Evolutionary conservation across 2,888 invertebrate species (phyloP).

Genomic region (Agrilus biguttatus): DNA sequence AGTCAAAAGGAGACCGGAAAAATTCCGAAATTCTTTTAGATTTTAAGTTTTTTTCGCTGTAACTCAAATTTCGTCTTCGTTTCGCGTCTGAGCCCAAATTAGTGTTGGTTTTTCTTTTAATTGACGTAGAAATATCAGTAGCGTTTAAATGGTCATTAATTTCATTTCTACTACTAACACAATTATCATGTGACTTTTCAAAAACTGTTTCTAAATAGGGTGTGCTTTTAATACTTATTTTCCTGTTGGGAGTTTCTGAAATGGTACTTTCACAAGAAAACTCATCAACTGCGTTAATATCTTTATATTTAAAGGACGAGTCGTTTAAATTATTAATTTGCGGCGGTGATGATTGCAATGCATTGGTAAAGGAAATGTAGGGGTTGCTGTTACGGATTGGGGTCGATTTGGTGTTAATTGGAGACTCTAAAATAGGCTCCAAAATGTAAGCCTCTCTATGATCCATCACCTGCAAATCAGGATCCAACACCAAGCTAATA

Average conservation of each 20-base stretch:
- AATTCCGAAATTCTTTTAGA: conserved; percentile 22
- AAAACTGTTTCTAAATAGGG: conserved; percentile 20
- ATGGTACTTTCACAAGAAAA: no score
- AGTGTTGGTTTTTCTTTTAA: conserved; percentile 17
- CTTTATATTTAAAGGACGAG: no score
- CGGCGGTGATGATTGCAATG: no score
- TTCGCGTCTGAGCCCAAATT: conserved; percentile 18
- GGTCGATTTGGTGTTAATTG: conserved; percentile 15
- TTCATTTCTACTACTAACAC: conserved; percentile 4
- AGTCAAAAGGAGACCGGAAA: conserved; percentile 27
- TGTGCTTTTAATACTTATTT: conserved; percentile 6
- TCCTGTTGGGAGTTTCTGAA: no score
- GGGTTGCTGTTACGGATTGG: background rate
- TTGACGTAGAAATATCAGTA: conserved; percentile 7
- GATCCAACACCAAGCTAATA: conserved; percentile 25
- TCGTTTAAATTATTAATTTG: no score
- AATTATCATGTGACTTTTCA: conserved; percentile 21
- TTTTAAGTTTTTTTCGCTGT: conserved; percentile 19
- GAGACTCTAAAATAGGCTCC: conserved; percentile 50
- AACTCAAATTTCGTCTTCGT: conserved; percentile 23
- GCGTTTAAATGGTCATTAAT: conserved; percentile 6
- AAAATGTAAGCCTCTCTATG: conserved; percentile 51
- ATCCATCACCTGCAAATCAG: conserved; percentile 56
- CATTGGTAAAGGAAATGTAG: no score
- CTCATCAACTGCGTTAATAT: no score